Conservation (phyloP, 1,140 invertebrate species). For the Drosophila arawakana region DNA sequence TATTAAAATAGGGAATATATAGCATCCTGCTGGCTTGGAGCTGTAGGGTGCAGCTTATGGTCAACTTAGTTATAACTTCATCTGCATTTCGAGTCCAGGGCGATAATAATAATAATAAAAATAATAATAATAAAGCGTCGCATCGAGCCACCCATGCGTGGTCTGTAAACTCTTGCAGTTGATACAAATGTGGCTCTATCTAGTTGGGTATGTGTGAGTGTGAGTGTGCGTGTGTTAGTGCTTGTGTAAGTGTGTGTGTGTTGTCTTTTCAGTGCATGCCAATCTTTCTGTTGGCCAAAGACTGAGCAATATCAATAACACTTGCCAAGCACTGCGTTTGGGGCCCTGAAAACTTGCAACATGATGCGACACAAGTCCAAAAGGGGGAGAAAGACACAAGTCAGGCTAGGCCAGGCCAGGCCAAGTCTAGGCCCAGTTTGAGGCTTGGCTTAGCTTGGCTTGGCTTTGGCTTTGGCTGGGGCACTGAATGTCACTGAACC, state of each 20-base stretch:
- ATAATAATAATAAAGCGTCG: constrained; percentile 68
- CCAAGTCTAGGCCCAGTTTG: constrained; percentile 9
- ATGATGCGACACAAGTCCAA: constrained; percentile 63
- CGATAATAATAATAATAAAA: constrained; percentile 43
- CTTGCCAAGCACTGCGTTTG: constrained; percentile 64
- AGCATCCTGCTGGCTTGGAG: constrained; percentile 70
- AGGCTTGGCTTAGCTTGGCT: not conserved
- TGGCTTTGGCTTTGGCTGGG: constrained; percentile 25
- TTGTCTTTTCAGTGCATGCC: constrained; percentile 42
- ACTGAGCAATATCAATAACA: constrained; percentile 79
- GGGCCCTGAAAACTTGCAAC: constrained; percentile 61
- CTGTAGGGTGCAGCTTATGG: constrained; percentile 29
- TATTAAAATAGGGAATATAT: constrained; percentile 30
- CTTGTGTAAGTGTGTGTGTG: not conserved
- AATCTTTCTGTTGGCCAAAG: constrained; percentile 41
- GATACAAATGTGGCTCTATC: constrained; percentile 5
- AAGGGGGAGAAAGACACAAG: too few species aligned
- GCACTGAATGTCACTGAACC: constrained; percentile 77
- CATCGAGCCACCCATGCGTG: constrained; percentile 77
- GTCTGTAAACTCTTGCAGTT: constrained; percentile 23
- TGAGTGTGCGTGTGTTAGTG: not conserved
- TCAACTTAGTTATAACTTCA: constrained; percentile 75
- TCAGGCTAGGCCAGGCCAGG: constrained; percentile 13
- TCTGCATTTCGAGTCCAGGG: constrained; percentile 66
- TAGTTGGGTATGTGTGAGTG: not conserved